Conservation (phyloP, 2,797 vertebrate genomes). For the Heteromormyrus szaboi region DNA sequence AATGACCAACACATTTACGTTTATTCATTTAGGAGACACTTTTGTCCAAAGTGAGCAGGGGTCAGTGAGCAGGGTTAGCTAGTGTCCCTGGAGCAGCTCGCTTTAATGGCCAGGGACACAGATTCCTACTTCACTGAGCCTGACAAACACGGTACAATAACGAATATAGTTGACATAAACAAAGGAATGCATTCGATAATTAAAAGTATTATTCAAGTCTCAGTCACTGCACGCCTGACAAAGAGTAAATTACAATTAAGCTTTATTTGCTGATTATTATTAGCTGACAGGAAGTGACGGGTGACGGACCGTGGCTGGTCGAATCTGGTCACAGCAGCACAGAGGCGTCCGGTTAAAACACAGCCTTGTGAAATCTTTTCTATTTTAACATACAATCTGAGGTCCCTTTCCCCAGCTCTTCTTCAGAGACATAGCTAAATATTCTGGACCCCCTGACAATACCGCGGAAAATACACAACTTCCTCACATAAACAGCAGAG, state of each 20-base stretch:
- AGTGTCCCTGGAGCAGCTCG: background rate
- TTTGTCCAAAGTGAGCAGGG: background rate
- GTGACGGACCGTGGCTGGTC: background rate
- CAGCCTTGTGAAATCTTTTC: background rate
- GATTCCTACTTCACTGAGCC: background rate
- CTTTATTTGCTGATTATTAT: background rate
- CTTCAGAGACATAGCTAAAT: too few relatives aligned
- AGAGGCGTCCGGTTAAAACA: background rate
- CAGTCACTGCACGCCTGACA: background rate
- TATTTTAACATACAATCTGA: too few relatives aligned
- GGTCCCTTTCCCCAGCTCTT: too few relatives aligned
- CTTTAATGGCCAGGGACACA: background rate
- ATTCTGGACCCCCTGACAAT: background rate
- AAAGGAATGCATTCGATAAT: background rate
- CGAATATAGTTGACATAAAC: background rate
- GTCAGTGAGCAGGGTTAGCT: background rate
- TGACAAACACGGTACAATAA: background rate
- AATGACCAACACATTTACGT: background rate
- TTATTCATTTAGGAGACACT: background rate
- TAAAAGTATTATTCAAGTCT: background rate
- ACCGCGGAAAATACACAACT: background rate
- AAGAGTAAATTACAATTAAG: background rate
- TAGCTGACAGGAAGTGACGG: background rate
- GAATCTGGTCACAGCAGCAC: background rate
- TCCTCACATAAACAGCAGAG: background rate